A percentile compares a stretch with the other conserved stretches of the same genome.
Evolutionary conservation across 1,140 invertebrate genomes (phyloP).

Genomic region (Apis dorsata): DNA sequence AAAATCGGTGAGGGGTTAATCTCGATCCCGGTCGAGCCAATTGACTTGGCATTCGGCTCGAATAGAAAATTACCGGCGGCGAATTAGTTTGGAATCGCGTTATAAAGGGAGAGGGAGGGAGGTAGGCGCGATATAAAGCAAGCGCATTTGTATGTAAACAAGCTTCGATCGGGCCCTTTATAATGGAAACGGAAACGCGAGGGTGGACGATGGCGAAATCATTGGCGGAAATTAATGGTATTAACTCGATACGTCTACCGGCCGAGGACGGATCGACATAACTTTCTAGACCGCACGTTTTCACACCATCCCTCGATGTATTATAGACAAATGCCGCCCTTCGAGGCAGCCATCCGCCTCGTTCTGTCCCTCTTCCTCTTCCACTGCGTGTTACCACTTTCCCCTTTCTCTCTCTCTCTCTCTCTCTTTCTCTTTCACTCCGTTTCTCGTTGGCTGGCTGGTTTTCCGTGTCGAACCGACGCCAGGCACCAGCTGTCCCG

Average conservation of each 20-base stretch:
- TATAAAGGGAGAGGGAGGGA: neutral
- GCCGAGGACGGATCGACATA: slow-evolving; percentile 64
- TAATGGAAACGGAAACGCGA: slow-evolving; percentile 43
- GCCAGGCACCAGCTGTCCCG: slow-evolving; percentile 76
- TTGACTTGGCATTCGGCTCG: slow-evolving; percentile 38
- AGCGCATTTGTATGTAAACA: slow-evolving; percentile 63
- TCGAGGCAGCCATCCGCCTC: slow-evolving; percentile 47
- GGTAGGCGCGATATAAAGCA: slow-evolving; percentile 39
- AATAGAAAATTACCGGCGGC: slow-evolving; percentile 45
- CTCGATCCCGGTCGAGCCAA: slow-evolving; percentile 9
- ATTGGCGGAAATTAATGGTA: slow-evolving; percentile 68
- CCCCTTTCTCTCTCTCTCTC: neutral
- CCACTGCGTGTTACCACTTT: neutral
- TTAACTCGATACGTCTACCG: slow-evolving; percentile 62
- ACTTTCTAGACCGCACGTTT: slow-evolving; percentile 61
- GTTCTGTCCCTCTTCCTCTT: slow-evolving; percentile 9
- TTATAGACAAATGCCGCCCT: slow-evolving; percentile 61
- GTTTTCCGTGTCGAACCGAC: slow-evolving; percentile 32
- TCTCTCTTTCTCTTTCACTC: neutral
- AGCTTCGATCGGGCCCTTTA: slow-evolving; percentile 53
- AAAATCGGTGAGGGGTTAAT: neutral
- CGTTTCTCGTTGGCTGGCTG: neutral
- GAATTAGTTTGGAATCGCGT: slow-evolving; percentile 57
- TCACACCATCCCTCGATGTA: slow-evolving; percentile 39
- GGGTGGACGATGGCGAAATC: slow-evolving; percentile 53